Evolutionary conservation across 2,888 invertebrate species (phyloP), one percentile per base, ranked within the genome.

Genomic region (Ecliptopera silaceata): DNA sequence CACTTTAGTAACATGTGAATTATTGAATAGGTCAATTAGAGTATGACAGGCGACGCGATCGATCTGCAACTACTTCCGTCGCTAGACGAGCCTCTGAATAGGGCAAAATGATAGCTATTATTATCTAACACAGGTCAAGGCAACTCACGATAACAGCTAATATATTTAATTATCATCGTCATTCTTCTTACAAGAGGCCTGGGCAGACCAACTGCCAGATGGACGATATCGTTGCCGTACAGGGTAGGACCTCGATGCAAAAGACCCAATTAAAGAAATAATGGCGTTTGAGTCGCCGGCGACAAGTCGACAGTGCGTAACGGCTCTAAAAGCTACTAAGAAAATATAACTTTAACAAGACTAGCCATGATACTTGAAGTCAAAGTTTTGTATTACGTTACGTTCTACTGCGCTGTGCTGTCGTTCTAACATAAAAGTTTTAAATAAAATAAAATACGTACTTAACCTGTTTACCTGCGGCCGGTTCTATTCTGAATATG

Each of bases 331-430:
- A 41, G 29, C 18, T 49, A 17, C 10, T 44, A 38, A 15, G 32
- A 15, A 44, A 44, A 8, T 45, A 20, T 38, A 50, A 22, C 13
- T 39, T 39, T 13, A 34, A 54, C 34, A 36, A 36, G 17, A 36
- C 42, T 44, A 55, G 60, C 55, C 59, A 60, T 53, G 59, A 65
- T 58, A 53, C 46, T 61, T 56, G 47, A 60, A 57, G 56, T 42
- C 50, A 59, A 73, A 69, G 61, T 71, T 70, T 70, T n/a, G n/a
- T n/a, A n/a, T 58, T 47, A 54, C 59, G 67, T 68, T 63, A 66
- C 64, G 63, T 56, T 58, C 43, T 58, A 44, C 46, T 31, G 49
- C 49, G 39, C 26, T 61, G 13, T 38, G 32, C 34, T n/a, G 43
- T 5, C 47, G 17, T 34, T n/a, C n/a, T n/a, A 39, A 49, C 32